These are phyloP conservation scores for Leptosomus discolor DNA, from an alignment of 2,113 vertebrate genomes.

Conservation along the genomic window DNA sequence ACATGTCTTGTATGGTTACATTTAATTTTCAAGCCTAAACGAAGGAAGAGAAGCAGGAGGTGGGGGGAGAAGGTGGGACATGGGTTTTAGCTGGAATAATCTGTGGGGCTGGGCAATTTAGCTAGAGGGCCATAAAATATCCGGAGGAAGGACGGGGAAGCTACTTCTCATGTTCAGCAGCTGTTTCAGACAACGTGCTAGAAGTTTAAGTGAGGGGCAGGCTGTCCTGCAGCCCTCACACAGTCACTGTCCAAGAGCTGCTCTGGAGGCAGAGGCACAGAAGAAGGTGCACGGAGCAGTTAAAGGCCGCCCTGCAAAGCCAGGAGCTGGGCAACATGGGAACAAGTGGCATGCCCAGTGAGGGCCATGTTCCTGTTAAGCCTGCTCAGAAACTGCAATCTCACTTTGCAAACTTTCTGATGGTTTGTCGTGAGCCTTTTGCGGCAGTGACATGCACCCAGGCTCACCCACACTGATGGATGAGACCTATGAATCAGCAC, in stretches of 20 bases:
- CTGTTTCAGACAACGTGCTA: not conserved
- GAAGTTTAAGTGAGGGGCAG: not conserved
- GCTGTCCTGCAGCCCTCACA: not conserved
- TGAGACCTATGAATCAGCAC: not conserved
- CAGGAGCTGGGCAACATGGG: not conserved
- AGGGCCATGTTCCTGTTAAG: not conserved
- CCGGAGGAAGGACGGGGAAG: rapidly evolving
- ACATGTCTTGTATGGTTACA: not conserved
- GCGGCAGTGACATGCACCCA: rapidly evolving
- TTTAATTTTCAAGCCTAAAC: not conserved
- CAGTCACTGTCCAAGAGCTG: not conserved
- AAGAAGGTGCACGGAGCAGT: not conserved
- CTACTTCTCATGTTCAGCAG: not conserved
- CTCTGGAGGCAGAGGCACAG: not conserved
- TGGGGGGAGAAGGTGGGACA: not conserved
- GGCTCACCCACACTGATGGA: too few species aligned
- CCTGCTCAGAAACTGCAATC: not conserved
- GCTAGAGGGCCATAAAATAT: not conserved
- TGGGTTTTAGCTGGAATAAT: not conserved
- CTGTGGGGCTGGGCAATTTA: not conserved
- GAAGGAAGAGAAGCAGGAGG: not conserved
- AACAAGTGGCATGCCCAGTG: not conserved
- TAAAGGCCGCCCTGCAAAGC: not conserved
- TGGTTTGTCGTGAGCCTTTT: not conserved
- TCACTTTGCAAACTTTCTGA: not conserved